A percentile compares a stretch with the other conserved stretches of the same genome.
Conservation (phyloP, 2,797 vertebrate species). For the Macroramphosus scolopax region DNA sequence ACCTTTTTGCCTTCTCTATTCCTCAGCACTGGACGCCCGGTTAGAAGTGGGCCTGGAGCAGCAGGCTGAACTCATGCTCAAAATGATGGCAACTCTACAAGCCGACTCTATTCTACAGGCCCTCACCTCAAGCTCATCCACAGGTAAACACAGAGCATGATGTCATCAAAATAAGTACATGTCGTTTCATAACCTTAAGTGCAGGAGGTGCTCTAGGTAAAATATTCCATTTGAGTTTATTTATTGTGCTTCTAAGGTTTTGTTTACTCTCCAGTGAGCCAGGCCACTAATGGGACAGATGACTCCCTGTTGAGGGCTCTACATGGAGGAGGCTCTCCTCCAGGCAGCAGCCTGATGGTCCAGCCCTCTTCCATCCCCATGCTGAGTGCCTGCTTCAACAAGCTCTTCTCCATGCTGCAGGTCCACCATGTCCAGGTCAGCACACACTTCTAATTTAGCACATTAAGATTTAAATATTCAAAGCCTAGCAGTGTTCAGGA, state of each 20-base stretch:
- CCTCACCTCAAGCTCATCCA: slow-evolving; percentile 89
- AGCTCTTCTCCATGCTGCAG: slow-evolving; percentile 98
- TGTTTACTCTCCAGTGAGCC: slow-evolving; percentile 72
- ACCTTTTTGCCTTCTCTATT: neutral
- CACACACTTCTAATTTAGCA: neutral
- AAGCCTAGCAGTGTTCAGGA: neutral
- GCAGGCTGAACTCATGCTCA: slow-evolving; percentile 97
- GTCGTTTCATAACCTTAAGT: too few species aligned
- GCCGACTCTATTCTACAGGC: slow-evolving; percentile 97
- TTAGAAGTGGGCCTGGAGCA: slow-evolving; percentile 97
- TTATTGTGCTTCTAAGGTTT: neutral
- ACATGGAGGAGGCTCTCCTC: slow-evolving; percentile 80
- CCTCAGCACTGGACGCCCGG: slow-evolving; percentile 92
- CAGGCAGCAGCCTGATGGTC: slow-evolving; percentile 78
- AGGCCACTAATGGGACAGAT: slow-evolving; percentile 90
- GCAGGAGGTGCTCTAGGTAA: too few species aligned
- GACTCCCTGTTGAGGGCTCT: slow-evolving; percentile 91
- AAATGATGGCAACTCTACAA: slow-evolving; percentile 99
- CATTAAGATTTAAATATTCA: too few species aligned
- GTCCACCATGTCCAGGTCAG: slow-evolving; percentile 97
- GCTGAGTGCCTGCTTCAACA: slow-evolving; percentile 97
- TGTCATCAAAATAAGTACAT: too few species aligned
- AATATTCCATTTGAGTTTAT: neutral
- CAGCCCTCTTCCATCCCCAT: slow-evolving; percentile 95
- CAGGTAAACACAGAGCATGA: slow-evolving; percentile 77